Base-by-base conservation (phyloP, 1,140 invertebrate genomes). In the Anoplophora glabripennis region DNA sequence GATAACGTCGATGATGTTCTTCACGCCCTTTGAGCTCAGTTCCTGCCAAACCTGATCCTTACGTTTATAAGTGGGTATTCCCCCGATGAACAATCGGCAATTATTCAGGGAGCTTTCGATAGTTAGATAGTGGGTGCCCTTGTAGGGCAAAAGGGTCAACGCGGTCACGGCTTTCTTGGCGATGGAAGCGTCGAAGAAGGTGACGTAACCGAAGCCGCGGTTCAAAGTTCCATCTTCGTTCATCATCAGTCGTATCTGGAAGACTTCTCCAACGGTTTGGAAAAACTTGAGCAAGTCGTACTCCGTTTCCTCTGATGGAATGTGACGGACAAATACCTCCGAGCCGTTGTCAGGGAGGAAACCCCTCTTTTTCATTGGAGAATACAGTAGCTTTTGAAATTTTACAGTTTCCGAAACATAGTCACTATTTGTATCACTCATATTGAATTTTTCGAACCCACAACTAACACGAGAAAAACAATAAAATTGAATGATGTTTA, bases 1-100 rank as follows among this genome's bases (percentile, higher is more conserved):
- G 56, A 92, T 92, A 3, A 93, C 84, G 62, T 90, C 81, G 0
- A 79, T 77, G 14, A 92, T 71, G 14, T 67, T 68, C 3, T 59
- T 59, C 1, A 67, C 53, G 1, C 90, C 85, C 1, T 87, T 75
- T 68, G 86, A 84, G 3, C 11, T 28, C 56, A 94, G 79, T 70
- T 89, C 88, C 11, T 81, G 70, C 9, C 82, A 61, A 53, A 94
- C 84, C 59, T 94, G 89, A 1, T 83, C 79, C 57, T 82, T 83
- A 0, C 80, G 83, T 67, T 86, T 89, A 3, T 81, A 76, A 74
- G 87, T 84, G 0, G 89, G 88, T 7, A 96, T 85, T n/a, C 86
- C 86, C 2, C 90, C 89, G 45, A 95, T 82, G 72, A 92, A 94
- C 0, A 96, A 77, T 5, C 90, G 78, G 63, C 90, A 89, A 73